Percentiles rank a stretch among this genome's conserved stretches.
Conservation (phyloP, 2,888 invertebrate genomes). For the Notodonta ziczac region DNA sequence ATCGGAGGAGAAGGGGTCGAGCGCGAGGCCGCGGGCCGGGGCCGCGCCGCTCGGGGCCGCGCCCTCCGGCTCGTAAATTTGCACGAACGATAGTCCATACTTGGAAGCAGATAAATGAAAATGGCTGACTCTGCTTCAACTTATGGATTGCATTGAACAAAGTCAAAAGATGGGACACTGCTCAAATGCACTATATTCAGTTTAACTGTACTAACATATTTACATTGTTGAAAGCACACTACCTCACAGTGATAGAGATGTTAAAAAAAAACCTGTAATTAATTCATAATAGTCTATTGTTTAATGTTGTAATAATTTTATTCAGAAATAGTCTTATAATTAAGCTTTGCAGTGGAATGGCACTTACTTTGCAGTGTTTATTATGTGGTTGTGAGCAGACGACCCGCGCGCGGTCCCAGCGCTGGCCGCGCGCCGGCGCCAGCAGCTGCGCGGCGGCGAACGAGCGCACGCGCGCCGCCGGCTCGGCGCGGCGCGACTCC, state of each 20-base stretch:
- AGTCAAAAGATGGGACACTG: too few relatives aligned
- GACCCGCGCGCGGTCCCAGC: slow-evolving; percentile 93
- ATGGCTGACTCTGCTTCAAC: too few relatives aligned
- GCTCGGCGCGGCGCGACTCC: slow-evolving; percentile 87
- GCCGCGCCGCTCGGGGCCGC: slow-evolving; percentile 8
- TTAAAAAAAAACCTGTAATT: too few relatives aligned
- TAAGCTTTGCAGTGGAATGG: background rate
- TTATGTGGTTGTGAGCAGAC: slow-evolving; percentile 95
- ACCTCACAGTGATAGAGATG: too few relatives aligned
- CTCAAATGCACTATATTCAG: too few relatives aligned
- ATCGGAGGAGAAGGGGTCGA: slow-evolving; percentile 83
- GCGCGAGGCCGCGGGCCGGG: slow-evolving; percentile 19
- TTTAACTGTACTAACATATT: too few relatives aligned
- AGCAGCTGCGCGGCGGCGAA: slow-evolving; percentile 87
- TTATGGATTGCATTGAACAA: too few relatives aligned
- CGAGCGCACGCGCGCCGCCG: slow-evolving; percentile 88
- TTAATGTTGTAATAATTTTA: too few relatives aligned
- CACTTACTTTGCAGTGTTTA: slow-evolving; percentile 84
- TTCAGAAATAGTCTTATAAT: too few relatives aligned
- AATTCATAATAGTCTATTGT: too few relatives aligned
- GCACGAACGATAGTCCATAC: slow-evolving; percentile 93
- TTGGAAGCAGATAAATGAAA: slow-evolving; percentile 51
- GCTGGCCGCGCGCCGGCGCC: slow-evolving; percentile 79
- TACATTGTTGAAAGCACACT: too few relatives aligned
- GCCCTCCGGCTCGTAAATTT: slow-evolving; percentile 81